Conservation (phyloP, 2,888 invertebrate species). For the Caenorhabditis parvicauda region DNA sequence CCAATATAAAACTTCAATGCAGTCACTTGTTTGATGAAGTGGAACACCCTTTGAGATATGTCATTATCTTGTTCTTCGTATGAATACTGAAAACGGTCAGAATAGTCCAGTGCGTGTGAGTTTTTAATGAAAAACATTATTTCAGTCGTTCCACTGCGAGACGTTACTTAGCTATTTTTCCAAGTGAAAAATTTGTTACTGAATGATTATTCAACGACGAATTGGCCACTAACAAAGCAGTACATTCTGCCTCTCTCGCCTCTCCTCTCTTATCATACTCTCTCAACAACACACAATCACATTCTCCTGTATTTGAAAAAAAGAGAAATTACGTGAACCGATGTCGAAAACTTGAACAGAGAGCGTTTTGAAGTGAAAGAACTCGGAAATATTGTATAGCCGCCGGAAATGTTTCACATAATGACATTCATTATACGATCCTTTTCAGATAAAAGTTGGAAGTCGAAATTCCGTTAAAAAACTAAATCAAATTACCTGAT, state of each 20-base stretch:
- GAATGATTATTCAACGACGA: no score
- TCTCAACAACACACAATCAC: no score
- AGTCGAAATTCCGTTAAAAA: not conserved
- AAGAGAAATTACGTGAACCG: not conserved
- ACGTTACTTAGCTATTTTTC: no score
- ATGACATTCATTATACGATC: not conserved
- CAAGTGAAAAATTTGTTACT: no score
- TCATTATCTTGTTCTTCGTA: conserved; percentile 27
- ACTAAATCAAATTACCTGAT: conserved; percentile 20
- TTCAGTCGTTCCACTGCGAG: no score
- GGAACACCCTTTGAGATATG: conserved; percentile 24
- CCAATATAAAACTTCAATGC: conserved; percentile 35
- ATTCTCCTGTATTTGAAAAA: no score
- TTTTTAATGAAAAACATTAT: no score
- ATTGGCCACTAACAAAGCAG: no score
- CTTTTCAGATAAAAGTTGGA: no score
- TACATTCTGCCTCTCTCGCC: no score
- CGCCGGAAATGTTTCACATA: not conserved
- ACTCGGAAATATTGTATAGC: no score
- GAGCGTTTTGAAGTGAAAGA: not conserved
- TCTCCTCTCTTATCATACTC: no score
- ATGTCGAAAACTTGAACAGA: not conserved
- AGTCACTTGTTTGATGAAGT: conserved; percentile 34
- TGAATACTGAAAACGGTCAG: conserved; percentile 21
- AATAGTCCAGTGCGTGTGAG: not conserved